Base-by-base conservation (phyloP, 2,888 invertebrate genomes). In the Pachydiplax longipennis region DNA sequence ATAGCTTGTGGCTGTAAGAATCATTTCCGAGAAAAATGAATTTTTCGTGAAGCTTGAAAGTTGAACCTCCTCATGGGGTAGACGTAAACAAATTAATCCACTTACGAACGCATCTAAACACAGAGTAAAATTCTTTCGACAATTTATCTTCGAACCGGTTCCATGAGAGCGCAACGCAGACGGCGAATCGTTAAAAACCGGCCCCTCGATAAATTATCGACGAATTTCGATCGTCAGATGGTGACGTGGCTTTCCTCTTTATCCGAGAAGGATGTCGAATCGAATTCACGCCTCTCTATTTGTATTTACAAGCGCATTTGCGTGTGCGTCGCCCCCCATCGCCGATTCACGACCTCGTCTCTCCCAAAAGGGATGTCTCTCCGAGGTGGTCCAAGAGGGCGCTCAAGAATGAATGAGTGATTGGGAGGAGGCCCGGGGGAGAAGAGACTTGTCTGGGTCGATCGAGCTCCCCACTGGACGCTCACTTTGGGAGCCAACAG, bases 401-500 rank as follows among this genome's bases (percentile, higher is more conserved):
- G n/a, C 13, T n/a, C n/a, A n/a, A 22, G 44, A 13, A 37, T 10
- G 37, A 44, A 37, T 81, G 10, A 37, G 58, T 18, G 58, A 8
- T 31, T 8, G 25, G 58, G 0, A 31, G 83, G 25, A 15, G 61
- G 31, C 61, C 37, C 1, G 65, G 87, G 37, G 87, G 37, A 22
- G 37, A 65, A 48, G 83, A 53, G 87, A 35, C 31, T 31, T 37
- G 61, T 87, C 87, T 65, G 87, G 87, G 87, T 87, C 87, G 87
- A 87, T 87, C 61, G 87, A 87, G 87, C 87, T 83, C 82, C 82
- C 10, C 82, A 25, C 25, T 31, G 53, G 53, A 25, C 58, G 61
- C 87, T 61, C 61, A n/a, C 58, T 87, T 61, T 65, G 87, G 87
- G 87, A 61, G 61, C 87, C 87, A 87, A 87, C 87, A 87, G 87